Evolutionary conservation across 2,888 invertebrate genomes (phyloP).

Genomic region (Abrostola triplasia): DNA sequence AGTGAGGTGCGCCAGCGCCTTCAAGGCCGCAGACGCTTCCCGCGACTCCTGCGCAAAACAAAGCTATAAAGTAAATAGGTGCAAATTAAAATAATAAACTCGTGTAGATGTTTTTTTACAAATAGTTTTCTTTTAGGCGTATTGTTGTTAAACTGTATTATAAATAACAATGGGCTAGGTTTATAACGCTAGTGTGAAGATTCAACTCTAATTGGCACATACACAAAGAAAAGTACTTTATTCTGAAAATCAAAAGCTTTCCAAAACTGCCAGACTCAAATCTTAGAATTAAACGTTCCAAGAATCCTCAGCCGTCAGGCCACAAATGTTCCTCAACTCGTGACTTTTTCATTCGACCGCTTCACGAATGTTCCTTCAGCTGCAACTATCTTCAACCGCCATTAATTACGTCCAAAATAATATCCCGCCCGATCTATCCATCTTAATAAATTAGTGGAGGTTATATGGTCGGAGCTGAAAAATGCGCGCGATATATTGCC

Average conservation of each 20-base stretch:
- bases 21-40: constrained; percentile 66
- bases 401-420: constrained; percentile 31
- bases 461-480: constrained; percentile 34
- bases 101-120: constrained; percentile 20
- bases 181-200: not conserved
- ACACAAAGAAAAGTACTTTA: no score
- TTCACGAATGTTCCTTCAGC: not conserved
- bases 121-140: constrained; percentile 1
- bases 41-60: constrained; percentile 63
- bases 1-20: constrained; percentile 49
- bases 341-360: no score
- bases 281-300: no score
- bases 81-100: constrained; percentile 2
- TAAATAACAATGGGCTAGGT: not conserved
- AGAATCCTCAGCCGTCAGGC: no score
- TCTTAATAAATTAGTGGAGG: constrained; percentile 32
- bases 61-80: constrained; percentile 53
- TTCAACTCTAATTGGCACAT: no score
- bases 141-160: no score
- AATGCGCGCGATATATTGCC: constrained; percentile 53
- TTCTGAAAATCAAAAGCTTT: no score
- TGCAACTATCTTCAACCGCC: not conserved
- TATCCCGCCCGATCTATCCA: constrained; percentile 5
- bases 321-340: no score
- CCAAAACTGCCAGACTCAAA: no score